Conservation (phyloP, 1,140 invertebrate species). For the Chionoecetes opilio region DNA sequence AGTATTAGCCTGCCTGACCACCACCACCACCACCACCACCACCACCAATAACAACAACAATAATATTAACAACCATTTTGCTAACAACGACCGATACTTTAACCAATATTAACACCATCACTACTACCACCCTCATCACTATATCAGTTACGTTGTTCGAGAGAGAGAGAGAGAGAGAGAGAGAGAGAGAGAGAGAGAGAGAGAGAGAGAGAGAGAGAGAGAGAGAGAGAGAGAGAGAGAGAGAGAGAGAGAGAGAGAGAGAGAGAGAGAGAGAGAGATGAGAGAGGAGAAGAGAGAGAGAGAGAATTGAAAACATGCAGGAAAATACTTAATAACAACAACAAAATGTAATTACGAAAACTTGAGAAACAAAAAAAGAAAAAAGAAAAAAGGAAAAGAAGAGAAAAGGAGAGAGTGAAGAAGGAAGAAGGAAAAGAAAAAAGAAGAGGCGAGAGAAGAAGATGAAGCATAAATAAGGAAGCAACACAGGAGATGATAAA, state of each 20-base stretch:
- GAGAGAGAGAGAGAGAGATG: not conserved
- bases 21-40: constrained; percentile 19
- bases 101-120: not conserved
- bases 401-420: too few species aligned
- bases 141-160: not conserved
- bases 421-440: too few species aligned
- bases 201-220: not conserved
- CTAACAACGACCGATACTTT: not conserved
- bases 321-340: too few species aligned
- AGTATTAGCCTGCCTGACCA: not conserved
- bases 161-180: not conserved
- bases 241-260: not conserved
- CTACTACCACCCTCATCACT: not conserved
- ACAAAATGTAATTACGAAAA: too few species aligned
- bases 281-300: not conserved
- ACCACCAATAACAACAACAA: not conserved
- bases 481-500: too few species aligned
- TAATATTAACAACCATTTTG: not conserved
- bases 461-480: too few species aligned
- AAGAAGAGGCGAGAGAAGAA: too few species aligned
- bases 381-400: not conserved
- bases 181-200: not conserved
- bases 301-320: not conserved
- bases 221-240: not conserved
- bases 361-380: not conserved